Evolutionary conservation across 2,797 vertebrate genomes (phyloP).

Genomic region (Hippocampus kuda): DNA sequence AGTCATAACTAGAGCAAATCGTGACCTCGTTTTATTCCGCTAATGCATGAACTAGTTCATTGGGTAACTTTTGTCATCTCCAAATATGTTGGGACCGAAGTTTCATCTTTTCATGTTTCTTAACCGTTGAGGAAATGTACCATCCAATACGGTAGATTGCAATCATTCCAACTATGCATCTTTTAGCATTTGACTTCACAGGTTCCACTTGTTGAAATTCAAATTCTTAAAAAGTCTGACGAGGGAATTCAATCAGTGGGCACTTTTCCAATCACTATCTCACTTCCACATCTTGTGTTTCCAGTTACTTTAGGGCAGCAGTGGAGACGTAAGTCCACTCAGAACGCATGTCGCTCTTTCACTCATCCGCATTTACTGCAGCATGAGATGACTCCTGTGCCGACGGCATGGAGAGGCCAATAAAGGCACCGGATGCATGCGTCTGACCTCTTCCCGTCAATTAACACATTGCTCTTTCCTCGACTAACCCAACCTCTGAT

Average conservation of each 20-base stretch:
- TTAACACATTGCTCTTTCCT: slow-evolving; percentile 7
- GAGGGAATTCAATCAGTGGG: not conserved
- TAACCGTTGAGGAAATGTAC: too few species aligned
- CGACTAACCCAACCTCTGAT: slow-evolving; percentile 30
- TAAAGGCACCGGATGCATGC: slow-evolving; percentile 23
- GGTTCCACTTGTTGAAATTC: too few species aligned
- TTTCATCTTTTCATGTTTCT: too few species aligned
- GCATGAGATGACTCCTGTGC: slow-evolving; percentile 22
- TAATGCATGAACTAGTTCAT: too few species aligned
- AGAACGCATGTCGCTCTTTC: slow-evolving; percentile 28
- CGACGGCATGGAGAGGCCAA: not conserved
- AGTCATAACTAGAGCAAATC: too few species aligned
- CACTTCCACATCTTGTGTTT: slow-evolving; percentile 52
- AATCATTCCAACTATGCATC: not conserved
- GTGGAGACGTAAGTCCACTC: slow-evolving; percentile 74
- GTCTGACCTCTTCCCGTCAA: slow-evolving; percentile 1
- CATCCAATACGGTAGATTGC: too few species aligned
- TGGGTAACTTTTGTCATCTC: too few species aligned
- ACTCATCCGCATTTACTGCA: slow-evolving; percentile 38
- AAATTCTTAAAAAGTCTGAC: not conserved
- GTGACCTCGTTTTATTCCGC: too few species aligned
- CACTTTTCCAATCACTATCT: slow-evolving; percentile 53
- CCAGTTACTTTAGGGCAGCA: slow-evolving; percentile 74
- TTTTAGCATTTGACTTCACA: not conserved
- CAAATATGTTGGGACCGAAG: too few species aligned